These are phyloP conservation scores for Dryomyza anilis DNA, from an alignment of 2,888 invertebrate genomes.

Conservation along the genomic window DNA sequence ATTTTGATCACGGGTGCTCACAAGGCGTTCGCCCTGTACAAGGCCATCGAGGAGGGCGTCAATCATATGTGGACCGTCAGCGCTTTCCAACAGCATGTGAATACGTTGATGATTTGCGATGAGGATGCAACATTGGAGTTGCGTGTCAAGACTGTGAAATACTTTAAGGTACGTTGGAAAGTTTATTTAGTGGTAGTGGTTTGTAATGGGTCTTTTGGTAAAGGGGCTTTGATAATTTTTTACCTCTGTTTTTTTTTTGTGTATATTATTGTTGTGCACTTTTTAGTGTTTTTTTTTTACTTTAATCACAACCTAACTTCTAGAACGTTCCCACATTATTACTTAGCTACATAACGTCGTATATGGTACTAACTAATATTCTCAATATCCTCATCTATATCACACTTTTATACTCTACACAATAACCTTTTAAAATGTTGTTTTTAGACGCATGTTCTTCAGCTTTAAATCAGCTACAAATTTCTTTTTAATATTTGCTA, in stretches of 20 bases:
- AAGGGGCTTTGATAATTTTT: background rate
- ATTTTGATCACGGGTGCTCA: conserved; percentile 96
- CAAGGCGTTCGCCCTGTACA: conserved; percentile 94
- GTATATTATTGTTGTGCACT: no score
- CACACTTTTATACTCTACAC: no score
- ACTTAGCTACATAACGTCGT: no score
- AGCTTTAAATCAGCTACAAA: no score
- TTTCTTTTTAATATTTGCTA: no score
- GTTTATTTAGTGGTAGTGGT: background rate
- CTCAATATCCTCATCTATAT: no score
- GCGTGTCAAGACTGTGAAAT: conserved; percentile 97
- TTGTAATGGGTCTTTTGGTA: background rate
- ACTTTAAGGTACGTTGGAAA: conserved; percentile 79
- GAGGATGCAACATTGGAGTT: conserved; percentile 97
- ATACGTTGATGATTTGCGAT: conserved; percentile 93
- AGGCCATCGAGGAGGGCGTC: conserved; percentile 97
- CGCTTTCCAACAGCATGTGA: conserved; percentile 95
- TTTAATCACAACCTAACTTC: background rate
- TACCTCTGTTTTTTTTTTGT: no score
- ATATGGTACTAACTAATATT: no score
- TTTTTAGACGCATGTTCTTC: no score
- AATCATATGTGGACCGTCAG: conserved; percentile 99
- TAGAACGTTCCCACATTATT: background rate
- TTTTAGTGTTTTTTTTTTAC: no score
- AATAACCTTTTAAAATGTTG: no score